phyloP scores from a whole-genome alignment of 2,888 invertebrate genomes.

The Diarsia rubi region DNA sequence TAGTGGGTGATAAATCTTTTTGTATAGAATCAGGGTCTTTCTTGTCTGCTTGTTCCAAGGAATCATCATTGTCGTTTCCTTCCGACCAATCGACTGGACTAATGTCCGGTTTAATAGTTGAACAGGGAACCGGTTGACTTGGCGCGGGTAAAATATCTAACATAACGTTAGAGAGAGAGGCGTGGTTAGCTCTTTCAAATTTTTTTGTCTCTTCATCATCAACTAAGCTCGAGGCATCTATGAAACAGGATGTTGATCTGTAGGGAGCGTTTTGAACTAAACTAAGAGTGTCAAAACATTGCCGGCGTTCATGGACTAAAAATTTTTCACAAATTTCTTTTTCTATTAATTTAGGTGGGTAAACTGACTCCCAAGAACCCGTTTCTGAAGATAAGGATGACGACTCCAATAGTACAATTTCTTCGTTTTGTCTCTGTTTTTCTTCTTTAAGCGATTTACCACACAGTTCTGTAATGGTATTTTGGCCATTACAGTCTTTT shows the following conservation, averaged over 20 bases:
- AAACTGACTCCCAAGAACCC: constrained; percentile 92
- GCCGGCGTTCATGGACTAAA: constrained; percentile 81
- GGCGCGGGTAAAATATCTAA: constrained; percentile 70
- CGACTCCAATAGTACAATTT: constrained; percentile 91
- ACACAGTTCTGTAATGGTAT: constrained; percentile 68
- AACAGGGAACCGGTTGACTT: constrained; percentile 80
- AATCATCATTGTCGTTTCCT: constrained; percentile 84
- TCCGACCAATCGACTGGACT: constrained; percentile 84
- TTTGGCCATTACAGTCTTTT: constrained; percentile 68
- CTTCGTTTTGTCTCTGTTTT: constrained; percentile 92
- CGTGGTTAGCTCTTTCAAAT: constrained; percentile 55
- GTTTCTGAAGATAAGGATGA: constrained; percentile 92
- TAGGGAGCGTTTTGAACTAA: constrained; percentile 74
- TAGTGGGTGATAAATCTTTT: constrained; percentile 82
- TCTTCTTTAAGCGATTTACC: constrained; percentile 89
- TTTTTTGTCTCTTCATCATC: constrained; percentile 91
- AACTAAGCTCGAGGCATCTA: constrained; percentile 94
- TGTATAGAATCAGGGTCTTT: constrained; percentile 80
- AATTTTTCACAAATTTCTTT: constrained; percentile 86
- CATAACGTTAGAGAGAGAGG: constrained; percentile 44
- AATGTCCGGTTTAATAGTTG: constrained; percentile 75
- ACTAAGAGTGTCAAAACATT: constrained; percentile 75
- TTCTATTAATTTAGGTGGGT: constrained; percentile 85
- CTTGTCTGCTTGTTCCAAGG: constrained; percentile 81
- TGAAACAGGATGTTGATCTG: constrained; percentile 92